Evolutionary conservation across 1,140 invertebrate genomes (phyloP).

Genomic region (Drosophila sp.): DNA sequence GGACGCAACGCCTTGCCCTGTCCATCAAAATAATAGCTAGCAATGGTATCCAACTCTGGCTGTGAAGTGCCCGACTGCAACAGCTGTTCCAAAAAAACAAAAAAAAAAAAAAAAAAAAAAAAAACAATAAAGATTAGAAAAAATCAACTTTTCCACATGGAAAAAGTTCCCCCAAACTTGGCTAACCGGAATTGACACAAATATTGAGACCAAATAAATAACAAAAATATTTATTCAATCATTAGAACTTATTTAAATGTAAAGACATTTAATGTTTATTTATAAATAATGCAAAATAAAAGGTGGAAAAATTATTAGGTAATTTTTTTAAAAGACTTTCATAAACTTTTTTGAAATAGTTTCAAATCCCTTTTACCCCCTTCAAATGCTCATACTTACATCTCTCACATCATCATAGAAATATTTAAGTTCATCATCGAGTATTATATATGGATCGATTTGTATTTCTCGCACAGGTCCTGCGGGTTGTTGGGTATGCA

Average conservation of each 20-base stretch:
- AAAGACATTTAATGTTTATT: background rate
- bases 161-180: background rate
- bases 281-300: background rate
- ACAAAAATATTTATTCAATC: background rate
- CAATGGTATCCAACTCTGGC: conserved; percentile 92
- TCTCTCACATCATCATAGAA: conserved; percentile 92
- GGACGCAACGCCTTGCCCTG: conserved; percentile 97
- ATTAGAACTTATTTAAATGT: background rate
- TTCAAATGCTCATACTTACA: conserved; percentile 84
- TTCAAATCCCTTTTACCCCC: too few species aligned
- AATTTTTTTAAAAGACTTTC: too few species aligned
- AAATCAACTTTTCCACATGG: background rate
- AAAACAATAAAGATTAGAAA: background rate
- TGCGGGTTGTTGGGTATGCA: conserved; percentile 87
- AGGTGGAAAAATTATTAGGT: too few species aligned
- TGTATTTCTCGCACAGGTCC: conserved; percentile 90
- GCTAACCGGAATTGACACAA: background rate
- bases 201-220: background rate
- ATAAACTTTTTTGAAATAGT: too few species aligned
- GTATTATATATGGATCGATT: conserved; percentile 92
- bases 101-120: background rate
- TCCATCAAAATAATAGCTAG: conserved; percentile 98
- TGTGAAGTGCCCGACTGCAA: conserved; percentile 90
- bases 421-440: conserved; percentile 92
- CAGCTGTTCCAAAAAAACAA: conserved; percentile 85